phyloP scores from a whole-genome alignment of 2,797 vertebrate species.

The Otolemur crassicaudatus region DNA sequence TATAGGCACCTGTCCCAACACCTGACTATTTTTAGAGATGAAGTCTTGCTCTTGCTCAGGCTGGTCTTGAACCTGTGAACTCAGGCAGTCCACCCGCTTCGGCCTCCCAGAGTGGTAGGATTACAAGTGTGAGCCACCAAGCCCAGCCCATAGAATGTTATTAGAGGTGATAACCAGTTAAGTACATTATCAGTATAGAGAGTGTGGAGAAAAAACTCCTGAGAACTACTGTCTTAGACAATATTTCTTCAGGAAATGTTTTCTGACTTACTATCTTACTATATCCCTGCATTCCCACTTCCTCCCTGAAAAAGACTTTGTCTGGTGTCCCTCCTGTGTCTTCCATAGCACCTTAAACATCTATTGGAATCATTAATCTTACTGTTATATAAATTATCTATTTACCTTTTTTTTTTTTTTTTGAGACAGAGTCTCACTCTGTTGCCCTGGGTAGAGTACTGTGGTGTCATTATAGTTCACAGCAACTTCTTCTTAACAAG shows the following conservation, averaged over 20 bases:
- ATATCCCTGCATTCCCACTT: background rate
- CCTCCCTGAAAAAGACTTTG: background rate
- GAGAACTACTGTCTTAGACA: background rate
- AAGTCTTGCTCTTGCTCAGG: too few species aligned
- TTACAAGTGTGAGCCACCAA: too few species aligned
- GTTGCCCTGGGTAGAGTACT: too few species aligned
- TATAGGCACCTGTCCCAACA: too few species aligned
- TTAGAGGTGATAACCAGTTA: background rate
- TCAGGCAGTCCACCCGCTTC: too few species aligned
- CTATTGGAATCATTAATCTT: background rate
- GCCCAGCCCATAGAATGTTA: too few species aligned
- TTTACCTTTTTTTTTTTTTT: background rate
- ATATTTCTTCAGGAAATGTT: background rate
- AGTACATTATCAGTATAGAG: background rate
- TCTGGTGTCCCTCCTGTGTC: background rate
- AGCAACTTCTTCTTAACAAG: background rate
- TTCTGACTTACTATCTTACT: background rate
- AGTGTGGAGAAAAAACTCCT: background rate
- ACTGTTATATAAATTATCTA: background rate
- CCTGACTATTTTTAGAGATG: too few species aligned
- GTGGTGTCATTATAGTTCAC: too few species aligned
- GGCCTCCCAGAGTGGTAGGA: too few species aligned
- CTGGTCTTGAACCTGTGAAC: too few species aligned
- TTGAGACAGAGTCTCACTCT: too few species aligned
- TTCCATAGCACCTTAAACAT: background rate